Conservation (phyloP, 2,113 vertebrate species). For the Serilophus lunatus region DNA sequence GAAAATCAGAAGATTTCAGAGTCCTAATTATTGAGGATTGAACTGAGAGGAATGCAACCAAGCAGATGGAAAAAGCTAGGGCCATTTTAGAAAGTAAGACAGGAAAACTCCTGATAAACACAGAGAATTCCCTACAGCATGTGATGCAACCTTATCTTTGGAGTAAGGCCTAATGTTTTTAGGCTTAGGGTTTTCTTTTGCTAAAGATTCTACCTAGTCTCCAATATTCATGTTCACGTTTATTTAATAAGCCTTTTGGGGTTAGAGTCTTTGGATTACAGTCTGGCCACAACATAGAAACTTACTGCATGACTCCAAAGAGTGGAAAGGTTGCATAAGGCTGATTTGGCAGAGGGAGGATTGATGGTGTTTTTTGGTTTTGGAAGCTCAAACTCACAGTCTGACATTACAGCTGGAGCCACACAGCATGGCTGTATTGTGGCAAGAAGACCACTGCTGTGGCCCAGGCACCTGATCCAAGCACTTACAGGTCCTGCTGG, state of each 20-base stretch:
- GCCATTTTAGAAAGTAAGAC: not conserved
- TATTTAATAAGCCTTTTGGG: not conserved
- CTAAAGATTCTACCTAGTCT: not conserved
- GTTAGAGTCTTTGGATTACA: not conserved
- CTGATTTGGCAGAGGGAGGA: accelerated
- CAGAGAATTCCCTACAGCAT: not conserved
- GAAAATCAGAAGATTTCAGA: not conserved
- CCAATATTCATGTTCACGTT: not conserved
- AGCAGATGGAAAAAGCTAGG: not conserved
- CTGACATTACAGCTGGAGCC: not conserved
- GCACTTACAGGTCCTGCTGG: not conserved
- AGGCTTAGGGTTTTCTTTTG: not conserved
- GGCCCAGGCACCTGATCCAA: not conserved
- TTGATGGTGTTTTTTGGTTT: not conserved
- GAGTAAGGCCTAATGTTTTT: not conserved
- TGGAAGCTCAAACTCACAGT: not conserved
- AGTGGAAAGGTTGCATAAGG: not conserved
- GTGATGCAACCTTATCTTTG: not conserved
- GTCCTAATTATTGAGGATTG: not conserved
- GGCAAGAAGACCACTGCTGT: not conserved
- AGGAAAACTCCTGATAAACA: not conserved
- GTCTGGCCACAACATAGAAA: not conserved
- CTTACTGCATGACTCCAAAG: not conserved
- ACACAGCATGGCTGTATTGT: not conserved
- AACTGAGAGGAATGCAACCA: not conserved